These are phyloP conservation scores for Aegypius monachus DNA, from an alignment of 2,113 vertebrate genomes.

Conservation along the genomic window DNA sequence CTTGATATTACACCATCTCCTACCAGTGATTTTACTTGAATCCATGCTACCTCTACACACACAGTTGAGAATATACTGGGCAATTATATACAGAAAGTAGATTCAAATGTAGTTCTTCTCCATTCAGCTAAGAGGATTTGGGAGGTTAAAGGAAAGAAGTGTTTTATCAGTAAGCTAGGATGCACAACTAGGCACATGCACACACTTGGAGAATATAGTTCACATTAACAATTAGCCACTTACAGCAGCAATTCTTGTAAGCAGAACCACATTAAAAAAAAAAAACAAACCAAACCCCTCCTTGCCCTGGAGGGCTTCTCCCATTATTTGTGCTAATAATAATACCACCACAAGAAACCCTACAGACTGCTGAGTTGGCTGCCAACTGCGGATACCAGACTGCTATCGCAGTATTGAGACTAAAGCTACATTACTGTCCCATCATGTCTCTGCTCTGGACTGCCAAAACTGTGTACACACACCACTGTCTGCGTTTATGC, in stretches of 20 bases:
- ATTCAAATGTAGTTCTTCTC: background rate
- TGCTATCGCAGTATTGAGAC: rapidly evolving
- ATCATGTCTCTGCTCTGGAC: rapidly evolving
- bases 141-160: background rate
- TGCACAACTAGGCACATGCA: rapidly evolving
- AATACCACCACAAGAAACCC: background rate
- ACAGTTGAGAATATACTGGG: background rate
- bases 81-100: background rate
- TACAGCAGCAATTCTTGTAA: background rate
- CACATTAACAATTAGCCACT: background rate
- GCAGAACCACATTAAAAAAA: background rate
- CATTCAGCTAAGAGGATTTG: background rate
- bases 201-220: rapidly evolving
- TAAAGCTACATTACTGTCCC: background rate
- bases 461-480: rapidly evolving
- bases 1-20: background rate
- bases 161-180: rapidly evolving
- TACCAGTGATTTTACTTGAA: background rate
- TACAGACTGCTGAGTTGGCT: background rate
- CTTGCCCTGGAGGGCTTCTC: background rate
- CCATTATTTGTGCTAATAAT: background rate
- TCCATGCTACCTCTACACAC: no score
- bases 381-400: background rate
- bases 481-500: background rate
- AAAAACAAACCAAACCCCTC: background rate